These are phyloP conservation scores for Sorex fumeus DNA, from an alignment of 2,113 vertebrate species.

Conservation along the genomic window DNA sequence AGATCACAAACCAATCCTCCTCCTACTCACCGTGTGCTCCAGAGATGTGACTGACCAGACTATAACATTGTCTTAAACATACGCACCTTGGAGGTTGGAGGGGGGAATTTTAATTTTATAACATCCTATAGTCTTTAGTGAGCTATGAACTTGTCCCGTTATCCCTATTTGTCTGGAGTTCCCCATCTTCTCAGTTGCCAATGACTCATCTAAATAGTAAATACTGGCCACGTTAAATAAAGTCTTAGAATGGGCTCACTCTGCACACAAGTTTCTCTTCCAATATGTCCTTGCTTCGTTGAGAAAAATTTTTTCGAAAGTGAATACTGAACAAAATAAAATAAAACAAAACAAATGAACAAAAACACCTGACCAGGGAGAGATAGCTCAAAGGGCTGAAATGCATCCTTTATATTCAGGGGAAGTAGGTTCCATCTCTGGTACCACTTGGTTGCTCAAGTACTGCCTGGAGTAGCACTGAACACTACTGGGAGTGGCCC, in stretches of 20 bases:
- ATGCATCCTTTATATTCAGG: too few relatives aligned
- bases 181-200: background rate
- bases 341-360: too few relatives aligned
- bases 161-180: background rate
- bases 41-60: background rate
- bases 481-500: too few relatives aligned
- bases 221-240: background rate
- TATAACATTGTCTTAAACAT: background rate
- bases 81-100: too few relatives aligned
- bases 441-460: too few relatives aligned
- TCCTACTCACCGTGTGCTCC: background rate
- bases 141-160: background rate
- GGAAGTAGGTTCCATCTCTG: too few relatives aligned
- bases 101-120: background rate
- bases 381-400: too few relatives aligned
- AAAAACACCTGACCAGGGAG: too few relatives aligned
- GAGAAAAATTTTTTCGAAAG: too few relatives aligned
- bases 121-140: background rate
- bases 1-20: background rate
- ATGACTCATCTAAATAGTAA: background rate
- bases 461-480: too few relatives aligned
- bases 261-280: too few relatives aligned
- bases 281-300: too few relatives aligned
- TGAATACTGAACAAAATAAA: background rate
- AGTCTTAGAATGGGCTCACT: background rate